phyloP scores from a whole-genome alignment of 2,888 invertebrate species.

The Drosophila dives region DNA sequence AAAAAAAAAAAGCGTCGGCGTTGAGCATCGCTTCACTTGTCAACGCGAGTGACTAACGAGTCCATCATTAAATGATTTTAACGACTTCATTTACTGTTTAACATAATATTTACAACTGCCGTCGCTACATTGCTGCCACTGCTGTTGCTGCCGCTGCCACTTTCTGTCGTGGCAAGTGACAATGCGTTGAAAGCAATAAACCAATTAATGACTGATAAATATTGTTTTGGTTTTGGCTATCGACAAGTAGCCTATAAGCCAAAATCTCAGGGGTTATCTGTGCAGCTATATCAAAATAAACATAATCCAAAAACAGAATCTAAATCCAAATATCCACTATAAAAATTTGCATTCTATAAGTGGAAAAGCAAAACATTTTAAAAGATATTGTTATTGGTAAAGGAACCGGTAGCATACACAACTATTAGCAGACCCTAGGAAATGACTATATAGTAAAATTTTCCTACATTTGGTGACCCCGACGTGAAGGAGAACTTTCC shows the following conservation, averaged over 20 bases:
- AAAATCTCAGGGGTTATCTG: too few species aligned
- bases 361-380: not conserved
- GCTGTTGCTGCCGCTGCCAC: not conserved
- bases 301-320: not conserved
- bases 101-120: constrained; percentile 70
- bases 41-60: constrained; percentile 78
- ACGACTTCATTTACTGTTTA: constrained; percentile 83
- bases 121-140: not conserved
- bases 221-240: not conserved
- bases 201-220: constrained; percentile 22
- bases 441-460: too few species aligned
- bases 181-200: constrained; percentile 25
- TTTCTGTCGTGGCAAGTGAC: constrained; percentile 15
- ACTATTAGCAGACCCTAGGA: too few species aligned
- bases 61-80: constrained; percentile 82
- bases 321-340: not conserved
- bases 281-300: not conserved
- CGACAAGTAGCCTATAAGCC: not conserved
- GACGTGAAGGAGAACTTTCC: too few species aligned
- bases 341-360: not conserved
- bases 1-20: constrained; percentile 26
- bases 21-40: constrained; percentile 68
- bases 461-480: too few species aligned
- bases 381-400: too few species aligned
- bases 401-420: too few species aligned